Evolutionary conservation across 2,113 vertebrate species (phyloP), one percentile per base, ranked within the genome.

Genomic region (Cyprinodon tularosa): DNA sequence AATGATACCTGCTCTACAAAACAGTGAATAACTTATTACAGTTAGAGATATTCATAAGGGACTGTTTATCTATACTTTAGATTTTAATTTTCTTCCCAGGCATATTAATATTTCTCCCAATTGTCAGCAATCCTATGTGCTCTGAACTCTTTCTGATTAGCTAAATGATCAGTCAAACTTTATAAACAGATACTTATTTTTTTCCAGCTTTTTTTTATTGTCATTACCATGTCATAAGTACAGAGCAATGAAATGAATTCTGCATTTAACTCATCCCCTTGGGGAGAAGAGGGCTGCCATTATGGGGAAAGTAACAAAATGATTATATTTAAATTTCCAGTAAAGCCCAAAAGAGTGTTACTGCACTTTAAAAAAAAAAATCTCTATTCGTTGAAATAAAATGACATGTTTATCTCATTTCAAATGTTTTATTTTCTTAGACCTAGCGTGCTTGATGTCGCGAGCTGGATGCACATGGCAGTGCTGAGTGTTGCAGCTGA

Each of bases 401-500:
- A 29, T 29, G 29, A 29, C 0, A 29, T 29, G 29, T 29, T 29
- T 1, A 1, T 1, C 29, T 29, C 29, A 29, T 29, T 29, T 29
- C 29, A 29, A 57, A n/a, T n/a, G 7, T 57, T 57, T 57, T 20
- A 10, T 20, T 57, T 8, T 57, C 7, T 1, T 50, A 50, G 48
- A 15, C 15, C 4, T 9, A 42, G 9, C 1, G 5, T 50, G 8
- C 3, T 6, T 42, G 29, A 29, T 42, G 9, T 57, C 50, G n/a
- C n/a, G 50, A 57, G 10, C 20, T 57, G 6, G 17, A 57, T 57
- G 50, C 50, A 7, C 44, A 78, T 75, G 66, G 73, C 47, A 20
- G 62, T 72, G 77, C 68, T 72, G 68, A 76, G 77, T 71, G 68
- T 76, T 72, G 73, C 80, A 72, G 53, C 68, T 86, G 90, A 87